Evolutionary conservation across 2,113 vertebrate genomes (phyloP), one percentile per base, ranked within the genome.

Genomic region (Nannobrachium achirus): DNA sequence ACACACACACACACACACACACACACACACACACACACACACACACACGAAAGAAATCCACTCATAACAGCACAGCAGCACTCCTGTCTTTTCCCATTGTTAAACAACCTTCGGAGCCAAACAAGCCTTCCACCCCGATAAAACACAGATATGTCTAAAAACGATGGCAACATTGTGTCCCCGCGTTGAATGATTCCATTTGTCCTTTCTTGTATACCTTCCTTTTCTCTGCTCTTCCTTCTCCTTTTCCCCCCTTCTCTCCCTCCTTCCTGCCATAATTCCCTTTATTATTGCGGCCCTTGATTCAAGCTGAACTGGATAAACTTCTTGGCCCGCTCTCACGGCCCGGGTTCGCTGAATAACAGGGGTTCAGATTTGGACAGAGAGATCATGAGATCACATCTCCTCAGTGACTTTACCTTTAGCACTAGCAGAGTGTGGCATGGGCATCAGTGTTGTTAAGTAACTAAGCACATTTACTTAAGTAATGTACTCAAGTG

Each of bases 61-160:
- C 44, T 72, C 14, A 38, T 61, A 72, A 25, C 25, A 33, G 25
- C 25, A 69, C 50, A 70, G 86, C 55, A 63, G 52, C 52, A 62
- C 60, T 78, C 73, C 69, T 74, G 66, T 73, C 74, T 83, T 16
- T n/a, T 81, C n/a, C 49, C 0, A 71, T 84, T 89, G 81, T 87
- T 82, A 74, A 86, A 86, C 68, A 81, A 78, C 87, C 84, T 88
- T 84, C 70, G 79, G 52, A 73, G 82, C 59, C 73, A 77, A 79
- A 75, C 55, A 64, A 69, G 61, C 49, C 44, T 73, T 78, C 52
- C 68, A 9, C 10, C 10, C 13, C 10, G n/a, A 60, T 44, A 45
- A 20, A 41, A 18, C 38, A 15, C 56, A 39, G 16, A 15, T 45
- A 69, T 15, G 20, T 66, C 15, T 8, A 61, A 49, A 65, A 62